Evolutionary conservation across 2,797 vertebrate genomes (phyloP), one percentile per base, ranked within the genome.

Genomic region (Schizopygopsis pylzovi): DNA sequence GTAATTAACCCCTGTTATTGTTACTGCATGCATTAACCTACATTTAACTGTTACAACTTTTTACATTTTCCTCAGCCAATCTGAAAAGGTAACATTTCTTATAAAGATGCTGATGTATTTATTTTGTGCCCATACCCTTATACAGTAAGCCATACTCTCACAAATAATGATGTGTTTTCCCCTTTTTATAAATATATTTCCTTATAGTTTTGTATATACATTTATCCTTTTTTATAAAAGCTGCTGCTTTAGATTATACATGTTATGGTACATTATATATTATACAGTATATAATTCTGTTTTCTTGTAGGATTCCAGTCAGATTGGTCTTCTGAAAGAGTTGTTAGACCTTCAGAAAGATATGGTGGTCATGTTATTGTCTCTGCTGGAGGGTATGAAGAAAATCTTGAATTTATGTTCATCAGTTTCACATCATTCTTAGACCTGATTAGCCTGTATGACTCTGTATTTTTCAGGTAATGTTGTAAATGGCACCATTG

Each of bases 341-440:
- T 95, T 99, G 78, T 93, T 98, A 89, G 98, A 99, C 90, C 95
- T 98, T 12, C 97, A 98, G 94, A 99, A 99, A 92, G 98, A 99
- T 94, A 98, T 99, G 98, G 98, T 99, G 89, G 98, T 99, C 83
- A 99, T 99, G 98, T 87, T 99, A 90, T 95, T 99, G 67, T 99
- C 98, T 0, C 94, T 99, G 5, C 92, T 99, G 3, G 98, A 98
- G 94, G 97, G 97, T 98, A 95, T 91, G 89, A 79, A 79, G 7
- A 20, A 79, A 37, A 39, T 49, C 3, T 63, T 15, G 9, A 22
- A 18, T 20, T 65, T 73, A 25, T 11, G 11, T 61, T 75, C 12
- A 56, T 67, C 10, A 56, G 45, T 43, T 77, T 41, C n/a, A 47
- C 33, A 77, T 67, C n/a, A 28, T 72, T 71, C 41, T 16, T 45